phyloP scores from a whole-genome alignment of 2,113 vertebrate genomes.

The Salminus brasiliensis region DNA sequence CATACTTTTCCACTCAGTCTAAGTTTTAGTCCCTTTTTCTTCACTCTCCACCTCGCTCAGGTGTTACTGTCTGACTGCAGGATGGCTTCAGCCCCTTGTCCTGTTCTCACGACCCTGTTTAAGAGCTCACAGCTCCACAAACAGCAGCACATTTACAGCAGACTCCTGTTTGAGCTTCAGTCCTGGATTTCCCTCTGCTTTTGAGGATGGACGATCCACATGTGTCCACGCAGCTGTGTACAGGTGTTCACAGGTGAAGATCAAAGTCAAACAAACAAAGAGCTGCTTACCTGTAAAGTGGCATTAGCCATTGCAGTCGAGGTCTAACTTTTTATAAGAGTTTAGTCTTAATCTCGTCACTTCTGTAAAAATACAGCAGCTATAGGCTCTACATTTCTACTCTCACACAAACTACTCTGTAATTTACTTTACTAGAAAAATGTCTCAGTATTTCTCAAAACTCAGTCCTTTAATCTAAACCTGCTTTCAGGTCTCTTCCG shows the following conservation, averaged over 20 bases:
- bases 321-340: background rate
- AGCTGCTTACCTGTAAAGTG: constrained; percentile 72
- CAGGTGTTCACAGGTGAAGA: background rate
- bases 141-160: too few relatives aligned
- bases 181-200: too few relatives aligned
- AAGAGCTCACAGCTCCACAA: too few relatives aligned
- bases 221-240: background rate
- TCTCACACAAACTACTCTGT: background rate
- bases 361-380: background rate
- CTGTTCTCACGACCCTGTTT: too few relatives aligned
- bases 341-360: background rate
- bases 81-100: too few relatives aligned
- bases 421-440: too few relatives aligned
- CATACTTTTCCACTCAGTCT: too few relatives aligned
- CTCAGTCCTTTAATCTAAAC: background rate
- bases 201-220: background rate
- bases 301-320: constrained; percentile 46
- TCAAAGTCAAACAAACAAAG: background rate
- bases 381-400: background rate
- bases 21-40: too few relatives aligned
- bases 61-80: too few relatives aligned
- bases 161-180: too few relatives aligned
- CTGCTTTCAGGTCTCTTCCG: constrained; percentile 60
- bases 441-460: too few relatives aligned
- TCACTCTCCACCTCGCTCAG: too few relatives aligned